These are phyloP conservation scores for Chloropsis hardwickii DNA, from an alignment of 2,113 vertebrate species.

Conservation along the genomic window DNA sequence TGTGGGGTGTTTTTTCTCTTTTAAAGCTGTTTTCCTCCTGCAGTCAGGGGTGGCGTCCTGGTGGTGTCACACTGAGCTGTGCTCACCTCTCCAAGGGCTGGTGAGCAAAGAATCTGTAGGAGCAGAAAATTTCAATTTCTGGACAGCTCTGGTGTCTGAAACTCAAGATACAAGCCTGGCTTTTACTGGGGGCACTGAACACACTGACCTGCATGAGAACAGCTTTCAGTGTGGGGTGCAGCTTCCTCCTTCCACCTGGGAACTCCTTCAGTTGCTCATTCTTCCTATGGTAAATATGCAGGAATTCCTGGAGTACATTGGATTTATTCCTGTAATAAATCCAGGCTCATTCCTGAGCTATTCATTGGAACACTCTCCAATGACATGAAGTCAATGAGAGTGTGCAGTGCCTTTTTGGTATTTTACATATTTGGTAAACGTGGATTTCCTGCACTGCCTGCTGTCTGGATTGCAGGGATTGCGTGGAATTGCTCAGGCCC, in stretches of 20 bases:
- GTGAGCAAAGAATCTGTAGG: neutral
- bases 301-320: neutral
- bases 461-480: neutral
- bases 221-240: neutral
- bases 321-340: neutral
- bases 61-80: neutral
- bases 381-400: neutral
- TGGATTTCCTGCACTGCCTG: accelerated
- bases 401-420: neutral
- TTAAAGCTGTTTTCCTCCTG: neutral
- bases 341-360: neutral
- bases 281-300: neutral
- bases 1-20: neutral
- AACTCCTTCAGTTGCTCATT: neutral
- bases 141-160: neutral
- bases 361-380: neutral
- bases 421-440: neutral
- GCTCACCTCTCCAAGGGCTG: neutral
- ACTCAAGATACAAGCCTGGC: neutral
- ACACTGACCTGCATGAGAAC: neutral
- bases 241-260: neutral
- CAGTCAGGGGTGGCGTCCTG: neutral
- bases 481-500: neutral
- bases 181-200: neutral
- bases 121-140: neutral